Percentiles rank a stretch among this genome's conserved stretches.
Conservation (phyloP, 2,888 invertebrate genomes). For the Lasioglossum lativentre region DNA sequence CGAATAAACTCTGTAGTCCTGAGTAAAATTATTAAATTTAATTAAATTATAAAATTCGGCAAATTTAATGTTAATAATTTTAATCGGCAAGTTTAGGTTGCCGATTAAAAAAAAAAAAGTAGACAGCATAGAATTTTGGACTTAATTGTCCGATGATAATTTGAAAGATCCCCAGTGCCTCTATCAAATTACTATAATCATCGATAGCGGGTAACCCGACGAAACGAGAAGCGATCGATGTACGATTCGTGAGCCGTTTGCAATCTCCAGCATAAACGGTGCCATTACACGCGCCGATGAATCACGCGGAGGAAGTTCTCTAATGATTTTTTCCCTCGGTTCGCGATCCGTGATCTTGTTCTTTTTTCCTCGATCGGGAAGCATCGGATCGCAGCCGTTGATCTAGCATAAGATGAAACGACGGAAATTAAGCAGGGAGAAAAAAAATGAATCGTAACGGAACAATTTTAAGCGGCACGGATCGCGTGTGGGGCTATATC, state of each 20-base stretch:
- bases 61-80: no score
- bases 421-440: slow-evolving; percentile 47
- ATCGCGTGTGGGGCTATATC: slow-evolving; percentile 55
- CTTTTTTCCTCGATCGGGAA: slow-evolving; percentile 18
- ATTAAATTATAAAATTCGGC: no score
- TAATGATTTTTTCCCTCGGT: slow-evolving; percentile 39
- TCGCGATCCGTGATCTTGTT: slow-evolving; percentile 49
- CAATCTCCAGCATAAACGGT: not conserved
- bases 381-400: slow-evolving; percentile 44
- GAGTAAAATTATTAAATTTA: no score
- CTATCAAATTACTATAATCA: not conserved
- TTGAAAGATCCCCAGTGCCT: not conserved
- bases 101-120: not conserved
- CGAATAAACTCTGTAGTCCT: no score
- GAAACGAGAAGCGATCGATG: not conserved
- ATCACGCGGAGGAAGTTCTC: slow-evolving; percentile 80
- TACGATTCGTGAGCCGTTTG: not conserved
- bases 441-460: slow-evolving; percentile 24
- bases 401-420: slow-evolving; percentile 80
- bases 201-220: not conserved
- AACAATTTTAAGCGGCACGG: slow-evolving; percentile 44
- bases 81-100: no score
- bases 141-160: not conserved
- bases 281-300: slow-evolving; percentile 62
- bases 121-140: not conserved